Evolutionary conservation across 2,797 vertebrate genomes (phyloP).

Genomic region (Sebastes elongatus): DNA sequence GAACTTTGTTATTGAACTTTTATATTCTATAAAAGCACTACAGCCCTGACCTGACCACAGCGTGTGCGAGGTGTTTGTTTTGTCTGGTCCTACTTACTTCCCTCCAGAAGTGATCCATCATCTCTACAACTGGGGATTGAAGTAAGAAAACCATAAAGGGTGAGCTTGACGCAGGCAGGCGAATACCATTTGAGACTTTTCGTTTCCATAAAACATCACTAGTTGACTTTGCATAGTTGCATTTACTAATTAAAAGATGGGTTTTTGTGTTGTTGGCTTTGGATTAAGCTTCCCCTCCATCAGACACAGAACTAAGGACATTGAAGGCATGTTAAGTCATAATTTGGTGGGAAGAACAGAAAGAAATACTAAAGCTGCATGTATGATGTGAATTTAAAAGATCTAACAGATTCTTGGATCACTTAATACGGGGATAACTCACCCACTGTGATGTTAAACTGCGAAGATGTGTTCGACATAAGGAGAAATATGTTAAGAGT

Average conservation of each 20-base stretch:
- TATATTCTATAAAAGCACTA: constrained; percentile 23
- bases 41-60: constrained; percentile 4
- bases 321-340: not conserved
- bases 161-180: not conserved
- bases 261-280: constrained; percentile 5
- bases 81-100: constrained; percentile 1
- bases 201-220: not conserved
- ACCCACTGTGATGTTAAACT: not conserved
- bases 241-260: constrained; percentile 14
- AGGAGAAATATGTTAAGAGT: constrained; percentile 1
- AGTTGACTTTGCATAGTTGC: constrained; percentile 44
- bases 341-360: not conserved
- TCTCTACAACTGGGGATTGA: not conserved
- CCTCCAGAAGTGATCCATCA: constrained; percentile 16
- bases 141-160: not conserved
- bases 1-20: constrained; percentile 6
- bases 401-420: not conserved
- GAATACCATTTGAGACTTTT: not conserved
- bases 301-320: not conserved
- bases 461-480: constrained; percentile 10
- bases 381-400: not conserved
- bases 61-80: constrained; percentile 27
- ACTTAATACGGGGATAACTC: not conserved
- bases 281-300: constrained; percentile 11
- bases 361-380: constrained; percentile 1